Percentiles rank a stretch among this genome's conserved stretches.
Conservation (phyloP, 2,113 vertebrate genomes). For the Lipophrys pholis region DNA sequence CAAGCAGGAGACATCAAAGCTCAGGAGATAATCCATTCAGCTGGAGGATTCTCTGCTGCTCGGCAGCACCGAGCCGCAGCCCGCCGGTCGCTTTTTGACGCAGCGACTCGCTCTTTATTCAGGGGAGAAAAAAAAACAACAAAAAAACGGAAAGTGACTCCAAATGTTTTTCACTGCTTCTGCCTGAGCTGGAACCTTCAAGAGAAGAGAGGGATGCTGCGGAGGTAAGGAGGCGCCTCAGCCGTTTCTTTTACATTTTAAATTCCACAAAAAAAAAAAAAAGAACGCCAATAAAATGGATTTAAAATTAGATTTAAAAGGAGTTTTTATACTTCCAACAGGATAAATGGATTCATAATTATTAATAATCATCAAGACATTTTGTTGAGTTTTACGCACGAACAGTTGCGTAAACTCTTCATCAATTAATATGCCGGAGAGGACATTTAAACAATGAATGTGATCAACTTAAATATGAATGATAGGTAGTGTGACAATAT, state of each 20-base stretch:
- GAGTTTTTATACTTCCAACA: too few relatives aligned
- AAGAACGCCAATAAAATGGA: too few relatives aligned
- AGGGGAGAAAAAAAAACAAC: not conserved
- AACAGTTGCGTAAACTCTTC: not conserved
- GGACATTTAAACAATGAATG: not conserved
- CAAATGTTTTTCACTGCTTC: conserved; percentile 22
- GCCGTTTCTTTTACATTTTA: too few relatives aligned
- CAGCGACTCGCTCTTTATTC: conserved; percentile 30
- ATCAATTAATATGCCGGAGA: not conserved
- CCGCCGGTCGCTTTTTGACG: conserved; percentile 41
- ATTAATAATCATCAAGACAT: too few relatives aligned
- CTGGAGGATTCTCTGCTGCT: conserved; percentile 63
- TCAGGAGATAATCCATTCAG: conserved; percentile 72
- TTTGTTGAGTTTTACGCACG: conserved; percentile 7
- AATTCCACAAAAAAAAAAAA: too few relatives aligned
- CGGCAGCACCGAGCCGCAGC: conserved; percentile 42
- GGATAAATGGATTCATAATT: too few relatives aligned
- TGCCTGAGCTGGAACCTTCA: conserved; percentile 5
- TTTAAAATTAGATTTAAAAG: too few relatives aligned
- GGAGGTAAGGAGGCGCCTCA: conserved; percentile 57
- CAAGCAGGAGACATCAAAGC: conserved; percentile 74
- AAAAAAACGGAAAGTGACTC: conserved; percentile 31
- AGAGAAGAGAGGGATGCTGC: conserved; percentile 5
- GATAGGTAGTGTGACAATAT: conserved; percentile 9
- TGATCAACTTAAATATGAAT: not conserved